Evolutionary conservation across 2,113 vertebrate species (phyloP).

Genomic region (Psettodes erumei): DNA sequence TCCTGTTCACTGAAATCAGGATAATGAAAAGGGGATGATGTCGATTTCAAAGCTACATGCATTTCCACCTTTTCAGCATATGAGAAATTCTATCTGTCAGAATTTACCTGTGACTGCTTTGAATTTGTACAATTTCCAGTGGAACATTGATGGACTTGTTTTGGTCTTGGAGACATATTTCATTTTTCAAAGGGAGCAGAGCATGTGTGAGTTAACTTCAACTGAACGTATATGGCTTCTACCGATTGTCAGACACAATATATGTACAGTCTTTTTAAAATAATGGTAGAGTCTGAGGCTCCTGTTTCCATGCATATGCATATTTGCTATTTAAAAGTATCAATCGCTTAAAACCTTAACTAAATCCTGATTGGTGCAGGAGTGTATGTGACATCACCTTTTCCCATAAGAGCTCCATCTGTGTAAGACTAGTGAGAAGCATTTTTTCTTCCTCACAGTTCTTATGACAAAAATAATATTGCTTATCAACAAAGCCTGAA

Average conservation of each 20-base stretch:
- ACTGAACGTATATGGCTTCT: not conserved
- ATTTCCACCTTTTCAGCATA: slow-evolving; percentile 29
- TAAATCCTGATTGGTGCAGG: not conserved
- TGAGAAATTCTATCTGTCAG: slow-evolving; percentile 18
- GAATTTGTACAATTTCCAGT: not conserved
- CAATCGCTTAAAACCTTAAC: no score
- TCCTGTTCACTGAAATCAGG: not conserved
- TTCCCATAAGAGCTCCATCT: not conserved
- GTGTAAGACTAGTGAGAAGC: not conserved
- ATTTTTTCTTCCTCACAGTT: no score
- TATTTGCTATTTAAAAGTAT: not conserved
- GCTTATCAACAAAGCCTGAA: slow-evolving; percentile 30
- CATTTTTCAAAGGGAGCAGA: not conserved
- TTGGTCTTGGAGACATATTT: not conserved
- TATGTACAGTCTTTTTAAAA: no score
- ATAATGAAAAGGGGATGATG: slow-evolving; percentile 31
- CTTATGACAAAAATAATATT: not conserved
- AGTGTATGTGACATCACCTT: not conserved
- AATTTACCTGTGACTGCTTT: slow-evolving; percentile 19
- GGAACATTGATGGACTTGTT: not conserved
- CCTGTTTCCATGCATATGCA: not conserved
- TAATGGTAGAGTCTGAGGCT: no score
- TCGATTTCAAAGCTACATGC: slow-evolving; percentile 36
- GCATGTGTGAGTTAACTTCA: not conserved
- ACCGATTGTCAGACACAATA: not conserved